Percentiles rank a stretch among this genome's conserved stretches.
Conservation (phyloP, 2,113 vertebrate species). For the Meleagris gallopavo region DNA sequence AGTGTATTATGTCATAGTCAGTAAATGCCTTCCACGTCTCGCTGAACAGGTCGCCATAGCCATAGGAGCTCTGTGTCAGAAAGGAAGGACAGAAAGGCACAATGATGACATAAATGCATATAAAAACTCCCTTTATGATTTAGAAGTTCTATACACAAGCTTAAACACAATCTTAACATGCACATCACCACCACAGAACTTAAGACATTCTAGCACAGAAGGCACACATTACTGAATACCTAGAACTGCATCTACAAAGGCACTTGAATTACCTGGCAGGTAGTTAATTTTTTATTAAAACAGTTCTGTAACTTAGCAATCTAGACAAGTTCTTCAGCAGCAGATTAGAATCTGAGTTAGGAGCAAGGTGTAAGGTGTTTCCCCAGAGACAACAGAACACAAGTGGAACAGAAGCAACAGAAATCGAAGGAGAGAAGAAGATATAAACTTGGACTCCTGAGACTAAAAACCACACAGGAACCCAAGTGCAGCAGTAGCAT, state of each 20-base stretch:
- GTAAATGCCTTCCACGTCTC: slow-evolving; percentile 95
- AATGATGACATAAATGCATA: not conserved
- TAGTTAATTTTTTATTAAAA: slow-evolving; percentile 11
- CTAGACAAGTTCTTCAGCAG: not conserved
- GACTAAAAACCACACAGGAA: not conserved
- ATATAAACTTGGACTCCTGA: not conserved
- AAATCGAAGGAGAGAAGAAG: not conserved
- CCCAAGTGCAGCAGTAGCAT: not conserved
- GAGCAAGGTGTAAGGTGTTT: not conserved
- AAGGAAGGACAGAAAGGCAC: not conserved
- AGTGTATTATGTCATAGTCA: slow-evolving; percentile 88
- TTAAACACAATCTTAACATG: not conserved
- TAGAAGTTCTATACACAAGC: not conserved
- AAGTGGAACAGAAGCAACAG: not conserved
- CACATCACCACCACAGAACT: accelerated
- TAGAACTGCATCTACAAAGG: not conserved
- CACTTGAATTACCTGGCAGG: not conserved
- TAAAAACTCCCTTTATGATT: not conserved
- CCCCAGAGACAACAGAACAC: not conserved
- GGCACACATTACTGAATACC: not conserved
- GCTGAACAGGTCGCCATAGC: slow-evolving; percentile 94
- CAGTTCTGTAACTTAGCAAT: not conserved
- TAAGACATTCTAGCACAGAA: not conserved
- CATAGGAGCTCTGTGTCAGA: slow-evolving; percentile 86
- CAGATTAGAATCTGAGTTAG: not conserved